These are phyloP conservation scores for Pseudomyrmex flavicornis DNA, from an alignment of 1,140 invertebrate genomes.

Conservation along the genomic window DNA sequence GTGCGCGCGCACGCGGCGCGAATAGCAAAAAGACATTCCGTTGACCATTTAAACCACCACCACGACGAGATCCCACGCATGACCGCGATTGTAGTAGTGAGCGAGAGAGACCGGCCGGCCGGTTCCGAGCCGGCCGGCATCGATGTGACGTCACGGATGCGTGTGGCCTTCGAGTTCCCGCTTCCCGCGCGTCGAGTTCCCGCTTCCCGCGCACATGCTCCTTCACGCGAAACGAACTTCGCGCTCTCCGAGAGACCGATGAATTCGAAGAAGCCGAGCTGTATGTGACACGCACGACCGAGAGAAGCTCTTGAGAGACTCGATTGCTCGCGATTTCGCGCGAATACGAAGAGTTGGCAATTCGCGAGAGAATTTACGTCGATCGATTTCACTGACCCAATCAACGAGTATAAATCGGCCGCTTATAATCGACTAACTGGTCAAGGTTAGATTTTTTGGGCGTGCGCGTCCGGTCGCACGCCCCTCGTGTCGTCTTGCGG, in stretches of 20 bases:
- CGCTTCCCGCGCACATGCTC: slow-evolving; percentile 72
- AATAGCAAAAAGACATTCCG: slow-evolving; percentile 81
- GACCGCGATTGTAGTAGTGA: slow-evolving; percentile 64
- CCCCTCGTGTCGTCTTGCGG: slow-evolving; percentile 42
- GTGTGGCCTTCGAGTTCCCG: slow-evolving; percentile 81
- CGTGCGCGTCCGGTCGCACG: slow-evolving; percentile 71
- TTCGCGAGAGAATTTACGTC: too few relatives aligned
- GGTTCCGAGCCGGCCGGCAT: slow-evolving; percentile 56
- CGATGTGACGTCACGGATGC: slow-evolving; percentile 70
- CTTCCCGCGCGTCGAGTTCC: slow-evolving; percentile 76
- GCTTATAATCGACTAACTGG: slow-evolving; percentile 65
- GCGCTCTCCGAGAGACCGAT: slow-evolving; percentile 9
- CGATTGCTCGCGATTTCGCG: too few relatives aligned
- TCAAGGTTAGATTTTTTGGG: slow-evolving; percentile 65
- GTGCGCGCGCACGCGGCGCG: slow-evolving; percentile 70
- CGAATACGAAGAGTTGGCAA: too few relatives aligned
- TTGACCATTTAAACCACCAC: slow-evolving; percentile 79
- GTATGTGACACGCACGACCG: neutral
- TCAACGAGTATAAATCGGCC: slow-evolving; percentile 52
- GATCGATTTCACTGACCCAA: slow-evolving; percentile 46
- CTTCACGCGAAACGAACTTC: slow-evolving; percentile 14
- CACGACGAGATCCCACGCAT: slow-evolving; percentile 77
- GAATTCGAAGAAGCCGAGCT: slow-evolving; percentile 1
- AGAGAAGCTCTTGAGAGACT: too few relatives aligned
- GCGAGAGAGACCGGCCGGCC: slow-evolving; percentile 48